Evolutionary conservation across 2,888 invertebrate genomes (phyloP).

Genomic region (Apodemia duryi): DNA sequence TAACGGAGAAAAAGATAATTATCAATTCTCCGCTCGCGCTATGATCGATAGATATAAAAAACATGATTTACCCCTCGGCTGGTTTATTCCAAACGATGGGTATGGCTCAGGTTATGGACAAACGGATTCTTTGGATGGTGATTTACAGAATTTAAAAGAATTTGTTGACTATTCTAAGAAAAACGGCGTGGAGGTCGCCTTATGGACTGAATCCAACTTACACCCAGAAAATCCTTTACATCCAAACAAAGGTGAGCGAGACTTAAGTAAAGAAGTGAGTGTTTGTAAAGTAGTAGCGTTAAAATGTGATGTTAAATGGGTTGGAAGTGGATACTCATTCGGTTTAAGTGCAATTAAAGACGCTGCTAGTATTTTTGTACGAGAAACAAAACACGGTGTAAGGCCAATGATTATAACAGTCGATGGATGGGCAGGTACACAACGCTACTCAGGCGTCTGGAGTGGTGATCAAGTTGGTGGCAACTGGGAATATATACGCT

Average conservation of each 20-base stretch:
- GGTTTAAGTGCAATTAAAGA: constrained; percentile 60
- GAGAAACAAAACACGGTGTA: constrained; percentile 39
- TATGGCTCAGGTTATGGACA: constrained; percentile 71
- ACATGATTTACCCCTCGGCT: constrained; percentile 64
- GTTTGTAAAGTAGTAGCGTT: constrained; percentile 59
- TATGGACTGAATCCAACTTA: constrained; percentile 68
- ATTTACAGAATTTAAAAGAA: constrained; percentile 57
- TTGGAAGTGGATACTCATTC: constrained; percentile 65
- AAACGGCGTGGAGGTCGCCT: constrained; percentile 59
- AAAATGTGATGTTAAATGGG: constrained; percentile 72
- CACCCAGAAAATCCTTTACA: constrained; percentile 55
- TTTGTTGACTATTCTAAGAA: constrained; percentile 54
- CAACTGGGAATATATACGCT: constrained; percentile 69
- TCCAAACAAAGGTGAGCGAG: constrained; percentile 68
- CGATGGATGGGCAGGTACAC: constrained; percentile 71
- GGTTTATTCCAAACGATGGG: constrained; percentile 71
- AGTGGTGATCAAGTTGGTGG: constrained; percentile 69
- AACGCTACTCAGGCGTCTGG: constrained; percentile 65
- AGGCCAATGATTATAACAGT: constrained; percentile 65
- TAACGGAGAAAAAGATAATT: constrained; percentile 67
- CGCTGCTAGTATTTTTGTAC: constrained; percentile 51
- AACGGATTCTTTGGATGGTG: constrained; percentile 59
- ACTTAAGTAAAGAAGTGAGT: constrained; percentile 57
- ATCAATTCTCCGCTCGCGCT: constrained; percentile 69
- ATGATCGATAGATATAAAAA: constrained; percentile 66